phyloP scores from a whole-genome alignment of 2,113 vertebrate genomes.

The Prunella fulvescens region DNA sequence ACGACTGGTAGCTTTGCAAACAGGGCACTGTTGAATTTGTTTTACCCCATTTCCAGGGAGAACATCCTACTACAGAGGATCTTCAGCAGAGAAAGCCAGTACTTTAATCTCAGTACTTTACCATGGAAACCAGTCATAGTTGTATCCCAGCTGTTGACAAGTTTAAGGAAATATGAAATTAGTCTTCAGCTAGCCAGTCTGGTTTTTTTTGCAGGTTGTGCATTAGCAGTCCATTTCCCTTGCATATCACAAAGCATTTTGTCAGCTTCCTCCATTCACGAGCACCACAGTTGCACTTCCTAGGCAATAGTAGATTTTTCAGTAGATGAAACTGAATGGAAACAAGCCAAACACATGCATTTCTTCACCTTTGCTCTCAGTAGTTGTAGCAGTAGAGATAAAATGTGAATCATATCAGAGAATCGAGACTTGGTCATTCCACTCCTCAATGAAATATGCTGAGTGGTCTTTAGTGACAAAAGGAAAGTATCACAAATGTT shows the following conservation, averaged over 20 bases:
- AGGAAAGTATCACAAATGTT: background rate
- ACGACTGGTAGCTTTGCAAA: background rate
- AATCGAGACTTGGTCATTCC: background rate
- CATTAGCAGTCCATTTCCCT: background rate
- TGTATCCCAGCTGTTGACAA: background rate
- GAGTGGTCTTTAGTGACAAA: background rate
- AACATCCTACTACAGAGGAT: background rate
- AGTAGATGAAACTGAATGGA: background rate
- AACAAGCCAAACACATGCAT: background rate
- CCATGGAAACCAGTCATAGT: background rate
- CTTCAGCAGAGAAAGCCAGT: background rate
- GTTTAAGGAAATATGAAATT: conserved; percentile 13
- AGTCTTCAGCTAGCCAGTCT: background rate
- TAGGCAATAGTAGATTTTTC: background rate
- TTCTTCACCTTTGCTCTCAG: background rate
- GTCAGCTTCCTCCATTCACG: background rate
- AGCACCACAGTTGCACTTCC: background rate
- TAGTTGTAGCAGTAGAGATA: background rate
- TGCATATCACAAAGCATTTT: background rate
- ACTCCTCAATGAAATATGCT: background rate
- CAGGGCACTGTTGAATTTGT: background rate
- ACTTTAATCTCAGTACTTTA: background rate
- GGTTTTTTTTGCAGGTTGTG: background rate
- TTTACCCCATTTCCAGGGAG: background rate
- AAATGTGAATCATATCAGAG: background rate